phyloP scores from a whole-genome alignment of 2,113 vertebrate genomes.

The Onychostruthus taczanowskii region DNA sequence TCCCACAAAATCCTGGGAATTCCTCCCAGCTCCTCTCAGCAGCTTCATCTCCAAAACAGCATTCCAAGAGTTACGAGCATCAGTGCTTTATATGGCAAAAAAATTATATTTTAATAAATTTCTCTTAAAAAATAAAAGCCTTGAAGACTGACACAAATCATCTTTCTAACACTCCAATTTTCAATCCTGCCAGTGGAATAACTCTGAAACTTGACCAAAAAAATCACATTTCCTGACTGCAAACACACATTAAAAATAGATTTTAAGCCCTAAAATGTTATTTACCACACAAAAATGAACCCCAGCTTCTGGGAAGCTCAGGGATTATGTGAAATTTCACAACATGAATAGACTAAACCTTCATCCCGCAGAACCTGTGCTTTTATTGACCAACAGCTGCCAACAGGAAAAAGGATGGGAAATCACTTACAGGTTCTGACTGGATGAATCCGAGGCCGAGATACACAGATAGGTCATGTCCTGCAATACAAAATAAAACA shows the following conservation, averaged over 20 bases:
- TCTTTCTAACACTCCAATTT: not conserved
- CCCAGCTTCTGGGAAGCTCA: not conserved
- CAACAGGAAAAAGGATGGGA: not conserved
- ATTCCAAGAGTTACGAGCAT: not conserved
- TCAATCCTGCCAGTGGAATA: not conserved
- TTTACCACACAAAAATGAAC: not conserved
- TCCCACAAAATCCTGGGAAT: not conserved
- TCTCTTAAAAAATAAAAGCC: not conserved
- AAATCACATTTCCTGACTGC: not conserved
- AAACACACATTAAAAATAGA: not conserved
- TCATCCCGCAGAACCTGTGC: not conserved
- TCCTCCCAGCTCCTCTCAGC: not conserved
- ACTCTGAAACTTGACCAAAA: not conserved
- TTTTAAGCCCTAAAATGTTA: not conserved
- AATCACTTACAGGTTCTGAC: conserved; percentile 84
- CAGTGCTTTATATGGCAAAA: not conserved
- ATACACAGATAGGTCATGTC: conserved; percentile 88
- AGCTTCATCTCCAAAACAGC: not conserved
- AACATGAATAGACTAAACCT: not conserved
- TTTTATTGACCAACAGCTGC: not conserved
- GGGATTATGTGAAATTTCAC: not conserved
- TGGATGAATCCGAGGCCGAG: conserved; percentile 82
- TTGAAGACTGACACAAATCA: not conserved
- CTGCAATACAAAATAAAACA: conserved; percentile 54
- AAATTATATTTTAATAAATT: not conserved